Conservation (phyloP, 1,140 invertebrate species). For the Anthonomus grandis region DNA sequence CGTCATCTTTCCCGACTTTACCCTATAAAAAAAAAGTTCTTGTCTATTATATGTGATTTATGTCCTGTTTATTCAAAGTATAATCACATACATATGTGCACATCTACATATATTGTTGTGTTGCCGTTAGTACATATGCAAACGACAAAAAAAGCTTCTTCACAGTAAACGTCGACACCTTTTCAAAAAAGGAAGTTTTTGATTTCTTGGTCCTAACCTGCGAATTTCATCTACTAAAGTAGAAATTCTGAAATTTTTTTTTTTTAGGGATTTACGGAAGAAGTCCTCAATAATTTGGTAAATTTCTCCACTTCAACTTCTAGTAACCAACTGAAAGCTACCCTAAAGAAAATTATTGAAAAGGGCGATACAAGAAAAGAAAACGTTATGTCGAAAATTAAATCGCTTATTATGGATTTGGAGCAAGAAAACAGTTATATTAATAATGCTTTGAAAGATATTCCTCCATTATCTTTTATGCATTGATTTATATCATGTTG, state of each 20-base stretch:
- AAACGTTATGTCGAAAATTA: conserved; percentile 53
- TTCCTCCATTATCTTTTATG: conserved; percentile 41
- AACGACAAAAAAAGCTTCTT: no score
- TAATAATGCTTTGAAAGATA: conserved; percentile 51
- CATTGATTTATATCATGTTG: conserved; percentile 5
- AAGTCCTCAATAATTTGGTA: conserved; percentile 50
- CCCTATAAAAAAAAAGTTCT: no score
- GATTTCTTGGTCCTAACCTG: no score
- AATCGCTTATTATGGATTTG: conserved; percentile 51
- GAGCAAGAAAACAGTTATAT: conserved; percentile 52
- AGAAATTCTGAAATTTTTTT: conserved; percentile 8
- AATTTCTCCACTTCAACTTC: conserved; percentile 52
- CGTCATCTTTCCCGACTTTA: no score
- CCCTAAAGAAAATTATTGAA: conserved; percentile 53
- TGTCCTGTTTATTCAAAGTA: no score
- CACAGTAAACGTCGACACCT: no score
- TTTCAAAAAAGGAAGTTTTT: no score
- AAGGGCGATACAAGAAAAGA: conserved; percentile 52
- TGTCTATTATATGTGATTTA: no score
- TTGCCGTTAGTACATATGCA: no score
- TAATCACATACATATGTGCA: no score
- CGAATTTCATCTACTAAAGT: neutral
- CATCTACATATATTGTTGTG: no score
- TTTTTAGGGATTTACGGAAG: conserved; percentile 54
- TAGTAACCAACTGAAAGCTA: conserved; percentile 50